Evolutionary conservation across 2,888 invertebrate species (phyloP).

Genomic region (Spodoptera picta): DNA sequence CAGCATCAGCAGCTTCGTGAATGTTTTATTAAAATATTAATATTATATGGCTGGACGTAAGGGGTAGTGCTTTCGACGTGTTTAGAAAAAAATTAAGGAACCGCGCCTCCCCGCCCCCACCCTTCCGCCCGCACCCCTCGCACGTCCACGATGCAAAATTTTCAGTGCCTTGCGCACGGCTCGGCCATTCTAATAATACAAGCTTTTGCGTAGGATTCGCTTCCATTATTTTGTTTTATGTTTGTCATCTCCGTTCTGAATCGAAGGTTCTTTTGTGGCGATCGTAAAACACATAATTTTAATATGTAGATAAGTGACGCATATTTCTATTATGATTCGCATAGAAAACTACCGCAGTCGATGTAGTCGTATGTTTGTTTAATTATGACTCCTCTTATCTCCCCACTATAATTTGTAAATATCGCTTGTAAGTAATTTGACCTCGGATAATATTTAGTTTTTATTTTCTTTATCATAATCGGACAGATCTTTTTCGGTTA

Average conservation of each 20-base stretch:
- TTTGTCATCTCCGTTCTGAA: background rate
- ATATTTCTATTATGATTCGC: slow-evolving; percentile 22
- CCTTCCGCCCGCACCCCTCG: slow-evolving; percentile 61
- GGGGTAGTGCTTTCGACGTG: slow-evolving; percentile 53
- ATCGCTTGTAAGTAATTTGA: slow-evolving; percentile 21
- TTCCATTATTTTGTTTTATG: slow-evolving; percentile 19
- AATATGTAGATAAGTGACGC: too few relatives aligned
- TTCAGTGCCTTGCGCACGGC: slow-evolving; percentile 74
- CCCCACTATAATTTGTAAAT: slow-evolving; percentile 16
- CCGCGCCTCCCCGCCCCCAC: slow-evolving; percentile 58
- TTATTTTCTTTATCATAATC: slow-evolving; percentile 39
- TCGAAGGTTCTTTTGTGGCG: background rate
- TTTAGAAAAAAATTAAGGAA: slow-evolving; percentile 75
- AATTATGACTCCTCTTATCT: slow-evolving; percentile 15
- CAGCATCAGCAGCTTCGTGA: slow-evolving; percentile 30
- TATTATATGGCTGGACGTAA: slow-evolving; percentile 35
- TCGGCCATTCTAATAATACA: slow-evolving; percentile 63
- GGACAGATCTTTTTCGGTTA: slow-evolving; percentile 64
- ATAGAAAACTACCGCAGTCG: background rate
- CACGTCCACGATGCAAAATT: slow-evolving; percentile 79
- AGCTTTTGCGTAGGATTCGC: slow-evolving; percentile 39
- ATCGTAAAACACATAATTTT: background rate
- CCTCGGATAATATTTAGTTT: slow-evolving; percentile 32
- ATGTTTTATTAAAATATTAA: slow-evolving; percentile 37
- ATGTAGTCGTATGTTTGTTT: slow-evolving; percentile 4